Evolutionary conservation across 2,888 invertebrate species (phyloP), one percentile per base, ranked within the genome.

Genomic region (Trichopria drosophilae): DNA sequence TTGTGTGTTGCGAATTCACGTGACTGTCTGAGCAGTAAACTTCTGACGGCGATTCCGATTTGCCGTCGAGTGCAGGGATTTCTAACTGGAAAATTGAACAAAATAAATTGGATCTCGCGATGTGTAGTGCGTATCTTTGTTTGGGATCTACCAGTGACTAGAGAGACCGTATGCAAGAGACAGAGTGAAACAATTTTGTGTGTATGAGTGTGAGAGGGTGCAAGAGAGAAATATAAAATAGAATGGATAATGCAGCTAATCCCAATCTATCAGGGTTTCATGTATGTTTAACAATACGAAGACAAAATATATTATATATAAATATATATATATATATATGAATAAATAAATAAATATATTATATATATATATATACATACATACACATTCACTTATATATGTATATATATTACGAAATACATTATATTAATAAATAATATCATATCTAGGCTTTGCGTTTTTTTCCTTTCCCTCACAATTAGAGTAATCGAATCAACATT

Each of bases 391-490:
- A 66, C 57, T 56, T 65, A 67, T 62, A 63, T 64, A 62, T 68
- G 58, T 65, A 67, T 68, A 66, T 69, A 69, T 66, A 69, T 68
- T 66, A 67, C 58, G 51, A 70, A 67, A 68, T 69, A 68, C 60
- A 69, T 69, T 69, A 70, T 69, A 71, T 70, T 69, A 70, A 68
- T 70, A 70, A 70, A 70, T 68, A 69, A 70, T 68, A 65, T 65
- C 63, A 63, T 64, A 69, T 64, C 62, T 63, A 62, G 61, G 44
- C 26, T 32, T 28, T 28, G 45, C 37, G 57, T 59, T 39, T 51
- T 48, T 48, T 55, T 48, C n/a, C 37, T 24, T 3, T 16, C 3
- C 18, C 10, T 22, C n/a, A 36, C n/a, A 35, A n/a, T n/a, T n/a
- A n/a, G n/a, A n/a, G n/a, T n/a, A n/a, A n/a, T n/a, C n/a, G n/a